Conservation (phyloP, 1,140 invertebrate species). For the Plutomurus gul region DNA sequence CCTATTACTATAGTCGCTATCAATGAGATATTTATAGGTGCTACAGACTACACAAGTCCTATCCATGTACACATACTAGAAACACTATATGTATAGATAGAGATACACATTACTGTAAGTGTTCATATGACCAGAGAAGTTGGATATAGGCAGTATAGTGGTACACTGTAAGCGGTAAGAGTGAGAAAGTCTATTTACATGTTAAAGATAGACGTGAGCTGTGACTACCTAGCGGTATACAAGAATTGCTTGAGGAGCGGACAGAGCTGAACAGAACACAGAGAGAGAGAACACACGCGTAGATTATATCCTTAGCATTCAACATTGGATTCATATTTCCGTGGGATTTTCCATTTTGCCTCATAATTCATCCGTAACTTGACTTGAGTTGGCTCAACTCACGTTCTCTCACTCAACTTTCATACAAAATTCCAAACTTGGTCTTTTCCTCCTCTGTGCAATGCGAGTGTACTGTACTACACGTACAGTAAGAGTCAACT, state of each 20-base stretch:
- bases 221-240: no score
- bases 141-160: background rate
- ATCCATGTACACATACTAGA: background rate
- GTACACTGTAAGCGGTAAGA: no score
- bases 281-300: background rate
- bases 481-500: no score
- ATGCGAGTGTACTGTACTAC: background rate
- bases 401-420: slow-evolving; percentile 16
- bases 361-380: slow-evolving; percentile 32
- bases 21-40: background rate
- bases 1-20: background rate
- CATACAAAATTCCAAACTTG: slow-evolving; percentile 14
- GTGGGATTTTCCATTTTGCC: slow-evolving; percentile 24
- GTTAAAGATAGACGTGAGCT: no score
- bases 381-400: slow-evolving; percentile 18
- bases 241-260: no score
- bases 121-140: background rate
- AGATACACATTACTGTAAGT: no score
- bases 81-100: no score
- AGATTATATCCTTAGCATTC: background rate
- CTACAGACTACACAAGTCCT: background rate
- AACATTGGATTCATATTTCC: slow-evolving; percentile 30
- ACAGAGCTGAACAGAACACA: no score
- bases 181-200: no score
- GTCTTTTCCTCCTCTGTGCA: background rate